Base-by-base conservation (phyloP, 1,140 invertebrate species). In the Thaumatotibia leucotreta region DNA sequence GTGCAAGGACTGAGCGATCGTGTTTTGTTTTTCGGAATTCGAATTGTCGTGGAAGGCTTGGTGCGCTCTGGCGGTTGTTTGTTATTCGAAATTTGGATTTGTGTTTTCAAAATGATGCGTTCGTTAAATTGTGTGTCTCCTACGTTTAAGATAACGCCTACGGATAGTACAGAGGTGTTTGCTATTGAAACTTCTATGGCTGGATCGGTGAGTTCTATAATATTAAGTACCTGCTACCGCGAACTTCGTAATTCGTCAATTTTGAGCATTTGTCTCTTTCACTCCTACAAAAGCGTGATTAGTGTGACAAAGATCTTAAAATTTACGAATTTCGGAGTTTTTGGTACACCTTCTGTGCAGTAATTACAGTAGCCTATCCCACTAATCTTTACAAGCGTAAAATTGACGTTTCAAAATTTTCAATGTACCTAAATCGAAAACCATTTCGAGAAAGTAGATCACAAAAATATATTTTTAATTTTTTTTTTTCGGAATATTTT, bases 101-200 rank as follows among this genome's bases (percentile, higher is more conserved):
- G 67, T 63, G 64, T 64, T 14, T 45, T 22, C 17, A 33, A 17
- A 50, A 32, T 31, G 22, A 87, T 89, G 83, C 80, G 82, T 77
- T 82, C 76, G 3, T 74, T 89, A 27, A 85, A 86, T 70, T 89
- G 84, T 80, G 82, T 87, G 2, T 74, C 68, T 35, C 75, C 66
- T 6, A 45, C 4, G 17, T 45, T 45, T 1, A 82, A 76, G 67
- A 79, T 83, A 62, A 68, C 71, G n/a, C 52, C 75, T 1, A 82
- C 83, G 0, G 80, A 81, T 0, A 89, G 85, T 64, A 85, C 80
- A 0, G 84, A 86, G 39, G 87, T 86, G 33, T 86, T 89, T 64
- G 75, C 83, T 4, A 80, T 82, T 8, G 80, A 76, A 27, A 73
- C 81, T 61, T 75, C 80, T 11, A 70, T 88, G 45, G 76, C 84